Percentiles rank a stretch among this genome's conserved stretches.
Evolutionary conservation across 1,140 invertebrate species (phyloP).

Genomic region (Euura saliciscinereae): DNA sequence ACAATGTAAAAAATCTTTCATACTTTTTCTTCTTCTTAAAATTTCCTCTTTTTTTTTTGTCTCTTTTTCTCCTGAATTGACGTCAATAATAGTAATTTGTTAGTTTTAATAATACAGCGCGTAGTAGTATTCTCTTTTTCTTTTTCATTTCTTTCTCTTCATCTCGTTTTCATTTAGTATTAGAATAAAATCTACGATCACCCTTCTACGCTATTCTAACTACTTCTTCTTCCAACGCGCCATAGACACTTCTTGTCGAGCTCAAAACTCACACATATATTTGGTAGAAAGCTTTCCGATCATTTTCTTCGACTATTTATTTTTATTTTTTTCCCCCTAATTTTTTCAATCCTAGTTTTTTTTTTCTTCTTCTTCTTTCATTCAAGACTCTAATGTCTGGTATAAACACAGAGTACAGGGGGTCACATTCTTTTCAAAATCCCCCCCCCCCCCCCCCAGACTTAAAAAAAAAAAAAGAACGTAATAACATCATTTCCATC

Average conservation of each 20-base stretch:
- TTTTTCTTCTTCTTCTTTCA: neutral
- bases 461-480: too few relatives aligned
- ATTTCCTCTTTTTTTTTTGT: too few relatives aligned
- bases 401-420: too few relatives aligned
- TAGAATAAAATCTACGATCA: slow-evolving; percentile 56
- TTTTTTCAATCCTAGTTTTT: slow-evolving; percentile 9
- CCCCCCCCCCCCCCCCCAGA: too few relatives aligned
- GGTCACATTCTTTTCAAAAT: too few relatives aligned
- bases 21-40: slow-evolving; percentile 35
- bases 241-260: slow-evolving; percentile 23
- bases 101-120: slow-evolving; percentile 58
- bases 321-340: slow-evolving; percentile 16
- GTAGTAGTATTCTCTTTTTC: neutral
- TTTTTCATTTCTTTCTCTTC: too few relatives aligned
- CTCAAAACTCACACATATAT: slow-evolving; percentile 40
- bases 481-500: too few relatives aligned
- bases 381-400: too few relatives aligned
- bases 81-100: slow-evolving; percentile 57
- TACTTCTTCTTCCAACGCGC: slow-evolving; percentile 30
- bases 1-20: slow-evolving; percentile 60
- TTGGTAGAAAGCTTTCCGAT: slow-evolving; percentile 57
- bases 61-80: slow-evolving; percentile 33
- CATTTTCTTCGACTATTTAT: slow-evolving; percentile 19
- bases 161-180: slow-evolving; percentile 49
- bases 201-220: slow-evolving; percentile 48